Conservation (phyloP, 2,888 invertebrate genomes). For the Alitta virens region DNA sequence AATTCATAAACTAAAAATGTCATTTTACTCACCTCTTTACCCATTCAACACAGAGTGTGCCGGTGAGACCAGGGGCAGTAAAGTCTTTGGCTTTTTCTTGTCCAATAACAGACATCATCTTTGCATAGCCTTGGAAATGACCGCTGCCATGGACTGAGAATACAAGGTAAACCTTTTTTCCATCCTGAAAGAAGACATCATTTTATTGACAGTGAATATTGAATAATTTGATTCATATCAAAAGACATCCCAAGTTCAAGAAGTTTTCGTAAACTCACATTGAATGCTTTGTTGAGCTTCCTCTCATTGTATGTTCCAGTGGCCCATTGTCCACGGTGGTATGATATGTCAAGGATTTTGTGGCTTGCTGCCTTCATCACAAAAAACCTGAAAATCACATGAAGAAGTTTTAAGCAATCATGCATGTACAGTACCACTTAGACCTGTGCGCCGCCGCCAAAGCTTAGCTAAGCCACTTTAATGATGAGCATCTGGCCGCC, state of each 20-base stretch:
- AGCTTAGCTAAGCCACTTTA: no score
- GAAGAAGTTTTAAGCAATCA: no score
- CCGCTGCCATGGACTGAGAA: slow-evolving; percentile 63
- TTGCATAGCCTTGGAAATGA: slow-evolving; percentile 61
- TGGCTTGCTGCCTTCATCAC: slow-evolving; percentile 66
- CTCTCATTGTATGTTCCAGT: slow-evolving; percentile 66
- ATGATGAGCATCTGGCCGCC: no score
- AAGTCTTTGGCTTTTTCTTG: slow-evolving; percentile 54
- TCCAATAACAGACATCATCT: slow-evolving; percentile 40
- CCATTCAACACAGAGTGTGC: slow-evolving; percentile 59
- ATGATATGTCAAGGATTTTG: slow-evolving; percentile 63
- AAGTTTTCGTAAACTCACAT: slow-evolving; percentile 57
- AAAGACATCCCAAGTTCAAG: background rate
- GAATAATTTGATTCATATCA: no score
- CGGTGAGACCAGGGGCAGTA: slow-evolving; percentile 47
- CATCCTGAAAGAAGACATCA: slow-evolving; percentile 40
- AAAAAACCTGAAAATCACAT: slow-evolving; percentile 59
- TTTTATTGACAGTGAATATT: no score
- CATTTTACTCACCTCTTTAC: slow-evolving; percentile 53
- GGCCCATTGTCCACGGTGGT: slow-evolving; percentile 62
- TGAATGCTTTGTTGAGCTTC: slow-evolving; percentile 64
- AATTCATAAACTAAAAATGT: background rate
- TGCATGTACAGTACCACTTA: no score
- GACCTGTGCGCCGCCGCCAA: no score
- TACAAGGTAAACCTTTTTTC: slow-evolving; percentile 57